Evolutionary conservation across 2,113 vertebrate species (phyloP).

Genomic region (Orthonyx spaldingii): DNA sequence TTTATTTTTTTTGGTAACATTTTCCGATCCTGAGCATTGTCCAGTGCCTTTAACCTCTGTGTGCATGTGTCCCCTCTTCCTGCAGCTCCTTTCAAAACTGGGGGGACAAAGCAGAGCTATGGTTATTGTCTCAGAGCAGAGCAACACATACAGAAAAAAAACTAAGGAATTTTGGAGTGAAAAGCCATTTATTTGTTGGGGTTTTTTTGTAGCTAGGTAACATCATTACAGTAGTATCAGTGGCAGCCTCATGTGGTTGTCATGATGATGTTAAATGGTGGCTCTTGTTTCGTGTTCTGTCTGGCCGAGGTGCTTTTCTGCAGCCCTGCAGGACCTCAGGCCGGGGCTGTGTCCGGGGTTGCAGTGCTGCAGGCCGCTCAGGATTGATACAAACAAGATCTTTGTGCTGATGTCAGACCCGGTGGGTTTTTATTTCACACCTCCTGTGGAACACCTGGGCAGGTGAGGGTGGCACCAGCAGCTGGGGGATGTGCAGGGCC

Average conservation of each 20-base stretch:
- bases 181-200: neutral
- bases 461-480: neutral
- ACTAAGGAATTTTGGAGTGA: neutral
- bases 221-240: neutral
- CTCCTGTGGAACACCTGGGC: neutral
- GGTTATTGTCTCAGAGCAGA: neutral
- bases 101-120: neutral
- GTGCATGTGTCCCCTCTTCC: neutral
- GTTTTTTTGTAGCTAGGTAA: neutral
- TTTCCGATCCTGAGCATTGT: constrained; percentile 31
- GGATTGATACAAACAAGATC: neutral
- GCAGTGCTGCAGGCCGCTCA: neutral
- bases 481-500: neutral
- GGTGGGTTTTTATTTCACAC: neutral
- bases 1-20: constrained; percentile 56
- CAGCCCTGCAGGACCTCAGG: neutral
- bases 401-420: fast-evolving
- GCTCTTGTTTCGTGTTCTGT: neutral
- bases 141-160: neutral
- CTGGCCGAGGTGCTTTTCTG: neutral
- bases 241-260: neutral
- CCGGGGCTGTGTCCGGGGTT: neutral
- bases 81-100: neutral
- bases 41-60: constrained; percentile 43
- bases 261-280: neutral